Conservation (phyloP, 2,888 invertebrate genomes). For the Meliscaeva auricollis region DNA sequence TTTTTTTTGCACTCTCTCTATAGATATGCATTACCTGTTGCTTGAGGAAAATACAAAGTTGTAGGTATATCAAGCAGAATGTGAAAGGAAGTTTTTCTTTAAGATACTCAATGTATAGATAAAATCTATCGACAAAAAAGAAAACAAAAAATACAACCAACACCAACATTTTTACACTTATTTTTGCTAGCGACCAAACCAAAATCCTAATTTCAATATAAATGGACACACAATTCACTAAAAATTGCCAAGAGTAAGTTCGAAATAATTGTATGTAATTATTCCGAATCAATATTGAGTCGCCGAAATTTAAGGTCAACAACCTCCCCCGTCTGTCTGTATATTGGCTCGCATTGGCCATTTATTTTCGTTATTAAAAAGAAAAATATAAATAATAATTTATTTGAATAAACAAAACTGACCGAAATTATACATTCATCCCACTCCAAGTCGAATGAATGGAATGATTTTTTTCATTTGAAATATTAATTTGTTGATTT, state of each 20-base stretch:
- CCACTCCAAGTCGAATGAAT: slow-evolving; percentile 10
- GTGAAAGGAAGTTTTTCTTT: background rate
- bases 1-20: background rate
- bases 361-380: slow-evolving; percentile 31
- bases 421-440: background rate
- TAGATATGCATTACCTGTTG: slow-evolving; percentile 23
- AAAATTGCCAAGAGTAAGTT: background rate
- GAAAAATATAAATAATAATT: slow-evolving; percentile 14
- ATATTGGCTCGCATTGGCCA: background rate
- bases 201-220: background rate
- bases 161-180: background rate
- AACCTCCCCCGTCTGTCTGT: slow-evolving; percentile 43
- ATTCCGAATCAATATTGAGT: slow-evolving; percentile 24
- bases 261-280: slow-evolving; percentile 11
- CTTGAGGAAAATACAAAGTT: background rate
- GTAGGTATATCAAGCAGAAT: background rate
- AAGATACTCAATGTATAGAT: no score
- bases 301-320: slow-evolving; percentile 47
- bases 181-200: background rate
- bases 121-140: background rate
- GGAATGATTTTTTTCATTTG: background rate
- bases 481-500: slow-evolving; percentile 15
- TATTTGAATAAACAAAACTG: slow-evolving; percentile 11
- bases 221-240: background rate
- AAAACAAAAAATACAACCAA: no score